Evolutionary conservation across 2,113 vertebrate species (phyloP).

Genomic region (Dolichallabes microphthalmus): DNA sequence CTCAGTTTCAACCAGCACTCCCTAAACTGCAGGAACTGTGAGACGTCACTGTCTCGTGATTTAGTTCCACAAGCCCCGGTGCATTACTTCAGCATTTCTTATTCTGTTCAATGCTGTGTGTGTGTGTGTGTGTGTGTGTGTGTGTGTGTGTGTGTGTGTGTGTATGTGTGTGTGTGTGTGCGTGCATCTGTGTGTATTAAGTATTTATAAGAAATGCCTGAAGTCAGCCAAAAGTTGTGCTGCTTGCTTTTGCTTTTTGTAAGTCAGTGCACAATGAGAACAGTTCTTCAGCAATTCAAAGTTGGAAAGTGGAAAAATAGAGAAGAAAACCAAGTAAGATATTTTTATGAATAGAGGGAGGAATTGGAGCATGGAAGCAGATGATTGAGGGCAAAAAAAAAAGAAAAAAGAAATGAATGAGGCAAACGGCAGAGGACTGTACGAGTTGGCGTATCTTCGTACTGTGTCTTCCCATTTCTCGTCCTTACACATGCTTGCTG

Average conservation of each 20-base stretch:
- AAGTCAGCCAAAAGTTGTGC: constrained; percentile 21
- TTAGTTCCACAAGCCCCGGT: constrained; percentile 25
- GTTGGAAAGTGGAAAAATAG: constrained; percentile 29
- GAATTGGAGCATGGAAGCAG: constrained; percentile 24
- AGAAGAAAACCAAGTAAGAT: constrained; percentile 17
- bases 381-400: constrained; percentile 33
- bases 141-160: constrained; percentile 10
- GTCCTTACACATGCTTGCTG: neutral
- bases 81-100: constrained; percentile 16
- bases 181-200: constrained; percentile 24
- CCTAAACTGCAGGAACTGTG: constrained; percentile 18
- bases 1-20: constrained; percentile 21
- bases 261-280: constrained; percentile 27
- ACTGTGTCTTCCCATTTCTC: neutral
- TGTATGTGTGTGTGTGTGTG: constrained; percentile 18
- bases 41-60: constrained; percentile 28
- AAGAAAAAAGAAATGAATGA: neutral
- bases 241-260: constrained; percentile 27
- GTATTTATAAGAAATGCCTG: constrained; percentile 43
- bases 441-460: neutral
- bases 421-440: neutral
- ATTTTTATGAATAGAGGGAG: constrained; percentile 36
- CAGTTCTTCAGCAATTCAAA: constrained; percentile 32
- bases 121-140: constrained; percentile 20
- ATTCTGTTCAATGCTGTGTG: constrained; percentile 1